These are phyloP conservation scores for Drosophila ficusphila DNA, from an alignment of 1,140 invertebrate genomes.

Conservation along the genomic window DNA sequence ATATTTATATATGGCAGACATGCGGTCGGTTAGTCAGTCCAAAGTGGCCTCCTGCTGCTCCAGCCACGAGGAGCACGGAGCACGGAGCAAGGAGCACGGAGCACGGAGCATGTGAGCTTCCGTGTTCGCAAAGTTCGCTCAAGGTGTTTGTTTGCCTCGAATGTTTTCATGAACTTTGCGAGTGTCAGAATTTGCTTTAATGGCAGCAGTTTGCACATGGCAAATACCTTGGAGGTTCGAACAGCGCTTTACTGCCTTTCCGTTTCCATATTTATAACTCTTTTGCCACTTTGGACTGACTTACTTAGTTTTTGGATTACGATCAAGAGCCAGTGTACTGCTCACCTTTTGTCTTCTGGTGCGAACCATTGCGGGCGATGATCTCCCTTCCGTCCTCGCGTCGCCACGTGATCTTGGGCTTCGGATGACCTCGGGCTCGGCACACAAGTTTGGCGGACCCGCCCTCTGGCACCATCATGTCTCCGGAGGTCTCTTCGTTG, in stretches of 20 bases:
- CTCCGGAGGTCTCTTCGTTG: slow-evolving; percentile 93
- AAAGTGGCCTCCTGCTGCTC: not conserved
- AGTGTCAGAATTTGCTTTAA: too few relatives aligned
- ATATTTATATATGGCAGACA: slow-evolving; percentile 14
- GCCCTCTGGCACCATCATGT: slow-evolving; percentile 96
- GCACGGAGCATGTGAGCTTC: not conserved
- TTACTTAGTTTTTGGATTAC: too few relatives aligned
- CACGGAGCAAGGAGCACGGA: too few relatives aligned
- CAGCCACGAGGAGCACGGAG: too few relatives aligned
- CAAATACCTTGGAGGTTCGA: too few relatives aligned
- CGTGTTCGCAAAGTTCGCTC: not conserved
- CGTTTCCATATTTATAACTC: too few relatives aligned
- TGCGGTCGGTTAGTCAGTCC: slow-evolving; percentile 23
- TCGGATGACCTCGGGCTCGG: slow-evolving; percentile 92
- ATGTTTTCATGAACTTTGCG: not conserved
- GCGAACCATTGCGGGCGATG: slow-evolving; percentile 88
- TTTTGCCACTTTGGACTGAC: too few relatives aligned
- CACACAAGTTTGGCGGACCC: slow-evolving; percentile 94
- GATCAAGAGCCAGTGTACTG: not conserved
- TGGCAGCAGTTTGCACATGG: too few relatives aligned
- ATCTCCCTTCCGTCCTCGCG: slow-evolving; percentile 94
- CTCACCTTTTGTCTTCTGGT: slow-evolving; percentile 89
- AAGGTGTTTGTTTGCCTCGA: not conserved
- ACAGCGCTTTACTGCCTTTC: too few relatives aligned
- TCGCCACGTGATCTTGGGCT: slow-evolving; percentile 93